Conservation (phyloP, 2,888 invertebrate species). For the Mesorhabditis belari region DNA sequence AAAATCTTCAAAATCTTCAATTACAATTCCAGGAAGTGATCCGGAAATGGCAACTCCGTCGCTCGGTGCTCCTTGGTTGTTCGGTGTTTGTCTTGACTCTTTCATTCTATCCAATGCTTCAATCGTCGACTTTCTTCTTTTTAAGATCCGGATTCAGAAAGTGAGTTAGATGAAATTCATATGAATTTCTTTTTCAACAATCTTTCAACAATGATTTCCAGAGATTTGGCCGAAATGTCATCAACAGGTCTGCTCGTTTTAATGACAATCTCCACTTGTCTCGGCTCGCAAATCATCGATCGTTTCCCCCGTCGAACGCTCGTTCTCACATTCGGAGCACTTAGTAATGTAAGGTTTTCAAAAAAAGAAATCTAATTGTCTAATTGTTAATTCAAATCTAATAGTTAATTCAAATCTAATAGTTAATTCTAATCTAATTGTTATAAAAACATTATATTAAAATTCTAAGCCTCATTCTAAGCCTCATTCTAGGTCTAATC, state of each 20-base stretch:
- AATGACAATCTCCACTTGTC: conserved; percentile 32
- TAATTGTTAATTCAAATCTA: neutral
- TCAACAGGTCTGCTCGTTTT: conserved; percentile 36
- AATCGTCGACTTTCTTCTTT: conserved; percentile 41
- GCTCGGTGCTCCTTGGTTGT: conserved; percentile 34
- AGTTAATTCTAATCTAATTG: too few relatives aligned
- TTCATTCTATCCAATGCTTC: conserved; percentile 46
- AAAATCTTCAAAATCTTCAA: too few relatives aligned
- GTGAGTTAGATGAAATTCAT: neutral
- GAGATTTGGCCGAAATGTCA: conserved; percentile 32
- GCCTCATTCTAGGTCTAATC: too few relatives aligned
- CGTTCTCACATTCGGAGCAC: conserved; percentile 29
- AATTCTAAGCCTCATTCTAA: too few relatives aligned
- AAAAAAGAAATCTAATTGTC: neutral
- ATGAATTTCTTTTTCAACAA: too few relatives aligned
- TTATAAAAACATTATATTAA: too few relatives aligned
- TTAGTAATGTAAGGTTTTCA: conserved; percentile 19
- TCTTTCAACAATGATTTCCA: conserved; percentile 18
- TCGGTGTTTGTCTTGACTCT: conserved; percentile 37
- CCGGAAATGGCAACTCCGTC: conserved; percentile 41
- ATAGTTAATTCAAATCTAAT: neutral
- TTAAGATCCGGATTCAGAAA: conserved; percentile 18
- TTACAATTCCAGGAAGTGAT: conserved; percentile 31
- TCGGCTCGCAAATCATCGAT: conserved; percentile 41
- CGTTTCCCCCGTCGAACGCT: conserved; percentile 36